phyloP scores from a whole-genome alignment of 2,113 vertebrate genomes.

The Rhombomys opimus region DNA sequence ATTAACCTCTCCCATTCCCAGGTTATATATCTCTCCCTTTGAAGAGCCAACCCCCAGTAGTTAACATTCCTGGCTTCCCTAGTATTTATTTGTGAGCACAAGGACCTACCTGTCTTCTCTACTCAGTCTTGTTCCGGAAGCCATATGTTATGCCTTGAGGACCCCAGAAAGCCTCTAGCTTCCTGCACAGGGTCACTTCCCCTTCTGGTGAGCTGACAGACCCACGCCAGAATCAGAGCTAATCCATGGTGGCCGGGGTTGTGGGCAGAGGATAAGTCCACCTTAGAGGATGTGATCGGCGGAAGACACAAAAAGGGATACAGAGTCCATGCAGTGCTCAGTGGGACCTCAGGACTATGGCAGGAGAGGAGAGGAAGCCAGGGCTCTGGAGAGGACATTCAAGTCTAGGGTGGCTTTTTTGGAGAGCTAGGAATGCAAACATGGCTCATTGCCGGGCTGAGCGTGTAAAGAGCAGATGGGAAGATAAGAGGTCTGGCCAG shows the following conservation, averaged over 20 bases:
- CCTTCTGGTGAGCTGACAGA: neutral
- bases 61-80: neutral
- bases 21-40: neutral
- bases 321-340: neutral
- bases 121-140: neutral
- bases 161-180: neutral
- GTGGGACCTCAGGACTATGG: no score
- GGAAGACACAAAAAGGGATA: neutral
- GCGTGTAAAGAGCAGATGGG: rapidly evolving
- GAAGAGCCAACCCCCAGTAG: neutral
- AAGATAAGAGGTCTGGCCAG: neutral
- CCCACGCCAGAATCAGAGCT: neutral
- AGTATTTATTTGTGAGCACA: neutral
- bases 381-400: neutral
- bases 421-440: neutral
- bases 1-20: neutral
- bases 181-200: neutral
- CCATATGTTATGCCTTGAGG: neutral
- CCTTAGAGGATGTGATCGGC: rapidly evolving
- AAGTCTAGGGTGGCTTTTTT: neutral
- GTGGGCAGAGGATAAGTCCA: neutral
- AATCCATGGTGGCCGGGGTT: neutral
- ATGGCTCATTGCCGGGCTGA: neutral
- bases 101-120: neutral
- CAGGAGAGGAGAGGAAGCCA: no score